Evolutionary conservation across 2,888 invertebrate genomes (phyloP).

Genomic region (Synanthedon vespiformis): DNA sequence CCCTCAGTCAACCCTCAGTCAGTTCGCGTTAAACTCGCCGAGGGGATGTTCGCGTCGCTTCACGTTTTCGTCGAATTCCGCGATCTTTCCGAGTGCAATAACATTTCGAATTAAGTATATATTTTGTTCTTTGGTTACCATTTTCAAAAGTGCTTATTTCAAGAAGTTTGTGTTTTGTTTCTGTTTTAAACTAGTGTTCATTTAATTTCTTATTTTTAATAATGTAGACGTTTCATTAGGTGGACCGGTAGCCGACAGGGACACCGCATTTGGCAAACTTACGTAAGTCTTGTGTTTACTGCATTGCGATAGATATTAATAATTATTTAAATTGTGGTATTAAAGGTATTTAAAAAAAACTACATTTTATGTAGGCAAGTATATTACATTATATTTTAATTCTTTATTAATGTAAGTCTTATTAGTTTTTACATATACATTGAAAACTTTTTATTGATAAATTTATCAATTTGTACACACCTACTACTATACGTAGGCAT

Average conservation of each 20-base stretch:
- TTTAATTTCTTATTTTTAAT: slow-evolving; percentile 7
- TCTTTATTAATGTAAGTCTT: too few species aligned
- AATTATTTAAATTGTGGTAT: too few species aligned
- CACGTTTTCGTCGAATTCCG: slow-evolving; percentile 20
- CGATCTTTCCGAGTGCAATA: slow-evolving; percentile 58
- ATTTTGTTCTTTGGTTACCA: slow-evolving; percentile 18
- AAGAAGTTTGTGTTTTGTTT: not conserved
- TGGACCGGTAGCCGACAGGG: slow-evolving; percentile 3
- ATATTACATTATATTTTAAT: too few species aligned
- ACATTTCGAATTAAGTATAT: slow-evolving; percentile 31
- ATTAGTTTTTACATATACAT: too few species aligned
- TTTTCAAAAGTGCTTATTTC: slow-evolving; percentile 16
- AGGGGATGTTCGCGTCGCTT: slow-evolving; percentile 20
- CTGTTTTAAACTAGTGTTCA: slow-evolving; percentile 8
- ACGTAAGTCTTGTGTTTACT: slow-evolving; percentile 59
- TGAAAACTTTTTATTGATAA: too few species aligned
- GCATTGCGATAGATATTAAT: slow-evolving; percentile 49
- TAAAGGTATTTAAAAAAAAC: too few species aligned
- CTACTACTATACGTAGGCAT: too few species aligned
- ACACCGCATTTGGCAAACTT: slow-evolving; percentile 35
- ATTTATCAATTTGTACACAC: too few species aligned
- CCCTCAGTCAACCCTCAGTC: slow-evolving; percentile 13
- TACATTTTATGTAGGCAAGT: too few species aligned
- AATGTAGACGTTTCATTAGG: slow-evolving; percentile 3
- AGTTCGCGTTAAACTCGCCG: slow-evolving; percentile 36